Evolutionary conservation across 30 jellyfish, hydroid and myxozoan species (phyloP), one percentile per base, ranked within the genome.

Genomic region (Hydractinia symbiolongicarpus): DNA sequence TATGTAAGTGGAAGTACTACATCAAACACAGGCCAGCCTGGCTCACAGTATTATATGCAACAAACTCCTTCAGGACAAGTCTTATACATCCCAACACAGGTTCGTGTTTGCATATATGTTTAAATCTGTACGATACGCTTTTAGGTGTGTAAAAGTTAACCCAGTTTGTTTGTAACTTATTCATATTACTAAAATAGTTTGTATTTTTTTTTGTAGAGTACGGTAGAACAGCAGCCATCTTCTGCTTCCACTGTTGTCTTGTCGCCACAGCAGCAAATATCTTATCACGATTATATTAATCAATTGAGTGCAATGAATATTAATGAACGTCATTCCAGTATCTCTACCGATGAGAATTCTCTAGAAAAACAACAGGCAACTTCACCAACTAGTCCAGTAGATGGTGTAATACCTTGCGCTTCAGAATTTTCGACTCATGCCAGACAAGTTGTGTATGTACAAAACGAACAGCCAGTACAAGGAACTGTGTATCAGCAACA

Each of bases 11-110:
- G 20, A 21, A 30, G 56, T 7, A 77, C 56, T 61, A 88, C 97
- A 40, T 77, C 68, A 44, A 70, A 79, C 73, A 5, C 49, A 16
- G 90, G 91, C 53, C 91, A 86, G 30, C 96, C 84, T 70, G 88
- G 81, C 50, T 86, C 73, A 61, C 97, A 90, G 54, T 90, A 81
- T 44, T 81, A 83, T 57, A 86, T 90, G 8, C 95, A 81, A 21
- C 96, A 88, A 20, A 86, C 92, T 19, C 86, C 84, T 51, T 5
- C 89, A 11, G 60, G 82, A 50, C 76, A 68, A 84, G 79, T 69
- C 86, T 58, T 72, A 76, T 4, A 15, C 86, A 9, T 81, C 64
- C 87, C 86, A 70, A 40, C 86, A 78, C 84, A 82, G 92, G 96
- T 82, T 80, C 44, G 44, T 30, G 44, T 30, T 64, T 64, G 74